Evolutionary conservation across 2,888 invertebrate species (phyloP).

Genomic region (Drosophila phalerata): DNA sequence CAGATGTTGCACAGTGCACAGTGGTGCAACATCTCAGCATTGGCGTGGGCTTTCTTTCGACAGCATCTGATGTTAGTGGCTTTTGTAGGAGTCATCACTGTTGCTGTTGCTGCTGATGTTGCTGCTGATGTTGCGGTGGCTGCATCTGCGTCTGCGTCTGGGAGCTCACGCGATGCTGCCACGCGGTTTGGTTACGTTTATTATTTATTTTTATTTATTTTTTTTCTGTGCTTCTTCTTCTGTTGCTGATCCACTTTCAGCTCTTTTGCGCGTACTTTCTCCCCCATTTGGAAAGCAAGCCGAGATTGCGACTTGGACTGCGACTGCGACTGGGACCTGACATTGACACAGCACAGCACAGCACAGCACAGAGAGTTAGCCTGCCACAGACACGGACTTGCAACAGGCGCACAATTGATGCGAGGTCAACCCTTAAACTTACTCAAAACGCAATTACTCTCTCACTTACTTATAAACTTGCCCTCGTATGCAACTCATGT

Average conservation of each 20-base stretch:
- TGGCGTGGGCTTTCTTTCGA: constrained; percentile 75
- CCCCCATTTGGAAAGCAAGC: constrained; percentile 79
- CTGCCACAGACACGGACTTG: constrained; percentile 20
- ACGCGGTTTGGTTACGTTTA: constrained; percentile 82
- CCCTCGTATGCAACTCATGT: constrained; percentile 57
- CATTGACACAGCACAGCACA: constrained; percentile 34
- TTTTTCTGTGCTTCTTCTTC: constrained; percentile 5
- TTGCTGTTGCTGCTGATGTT: constrained; percentile 26
- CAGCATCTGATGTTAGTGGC: constrained; percentile 47
- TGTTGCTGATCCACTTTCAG: constrained; percentile 78
- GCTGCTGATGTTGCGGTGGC: constrained; percentile 21
- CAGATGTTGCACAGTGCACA: constrained; percentile 13
- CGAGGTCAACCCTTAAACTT: constrained; percentile 25
- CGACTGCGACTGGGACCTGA: constrained; percentile 38
- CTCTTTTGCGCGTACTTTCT: constrained; percentile 79
- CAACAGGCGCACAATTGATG: neutral
- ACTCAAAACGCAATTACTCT: neutral
- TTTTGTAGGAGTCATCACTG: constrained; percentile 70
- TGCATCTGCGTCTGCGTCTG: constrained; percentile 55
- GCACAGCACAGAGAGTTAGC: constrained; percentile 19
- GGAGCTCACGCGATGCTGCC: constrained; percentile 77
- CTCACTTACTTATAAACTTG: constrained; percentile 20
- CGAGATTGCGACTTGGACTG: constrained; percentile 32
- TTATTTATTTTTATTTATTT: constrained; percentile 54
- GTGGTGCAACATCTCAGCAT: constrained; percentile 32